A percentile compares a stretch with the other conserved stretches of the same genome.
Evolutionary conservation across 2,888 invertebrate species (phyloP).

Genomic region (Rhagium mordax): DNA sequence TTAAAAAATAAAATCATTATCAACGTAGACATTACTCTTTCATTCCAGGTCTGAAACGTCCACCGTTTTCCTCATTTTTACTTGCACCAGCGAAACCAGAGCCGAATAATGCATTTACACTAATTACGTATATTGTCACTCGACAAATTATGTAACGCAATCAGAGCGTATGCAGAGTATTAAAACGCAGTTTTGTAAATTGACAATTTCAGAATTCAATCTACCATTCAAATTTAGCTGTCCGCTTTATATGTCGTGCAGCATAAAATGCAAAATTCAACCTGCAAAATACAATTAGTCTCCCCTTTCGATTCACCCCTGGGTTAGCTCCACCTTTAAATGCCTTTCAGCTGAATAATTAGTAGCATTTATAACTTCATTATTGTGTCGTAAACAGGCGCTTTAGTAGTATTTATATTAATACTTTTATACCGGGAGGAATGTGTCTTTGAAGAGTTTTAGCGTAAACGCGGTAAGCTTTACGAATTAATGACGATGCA

Average conservation of each 20-base stretch:
- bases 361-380: conserved; percentile 22
- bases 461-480: background rate
- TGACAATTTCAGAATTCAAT: conserved; percentile 16
- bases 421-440: background rate
- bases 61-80: background rate
- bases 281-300: conserved; percentile 13
- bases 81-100: background rate
- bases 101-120: background rate
- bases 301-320: conserved; percentile 12
- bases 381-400: conserved; percentile 13
- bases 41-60: too few relatives aligned
- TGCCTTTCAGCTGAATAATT: conserved; percentile 25
- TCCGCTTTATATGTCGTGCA: background rate
- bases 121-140: background rate
- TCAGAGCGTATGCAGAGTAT: background rate
- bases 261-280: conserved; percentile 2
- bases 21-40: too few relatives aligned
- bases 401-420: background rate
- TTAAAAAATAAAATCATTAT: too few relatives aligned
- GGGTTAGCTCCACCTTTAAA: conserved; percentile 8
- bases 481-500: too few relatives aligned
- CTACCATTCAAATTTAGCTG: conserved; percentile 4
- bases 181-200: background rate
- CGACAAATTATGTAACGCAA: background rate
- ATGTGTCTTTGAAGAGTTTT: background rate